phyloP scores from a whole-genome alignment of 2,113 vertebrate species.

The Burhinus bistriatus region DNA sequence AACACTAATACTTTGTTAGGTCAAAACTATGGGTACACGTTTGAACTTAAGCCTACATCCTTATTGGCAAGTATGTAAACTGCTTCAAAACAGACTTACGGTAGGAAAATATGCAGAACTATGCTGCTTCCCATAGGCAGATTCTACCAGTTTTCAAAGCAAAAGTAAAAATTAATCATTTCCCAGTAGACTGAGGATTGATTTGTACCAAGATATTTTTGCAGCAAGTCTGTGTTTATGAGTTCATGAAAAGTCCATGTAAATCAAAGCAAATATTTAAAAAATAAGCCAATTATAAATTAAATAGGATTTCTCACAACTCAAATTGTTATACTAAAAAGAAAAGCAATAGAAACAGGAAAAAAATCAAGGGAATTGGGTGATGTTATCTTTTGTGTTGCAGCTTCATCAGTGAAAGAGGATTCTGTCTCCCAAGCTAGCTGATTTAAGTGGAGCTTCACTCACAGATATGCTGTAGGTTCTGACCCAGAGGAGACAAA shows the following conservation, averaged over 20 bases:
- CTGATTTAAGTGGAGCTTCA: background rate
- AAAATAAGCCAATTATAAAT: background rate
- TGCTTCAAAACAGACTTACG: background rate
- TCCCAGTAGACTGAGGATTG: background rate
- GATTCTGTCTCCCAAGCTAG: background rate
- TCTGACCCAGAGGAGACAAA: background rate
- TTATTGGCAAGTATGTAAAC: background rate
- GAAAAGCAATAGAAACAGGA: background rate
- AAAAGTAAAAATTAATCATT: background rate
- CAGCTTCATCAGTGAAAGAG: background rate
- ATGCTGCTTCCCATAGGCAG: background rate
- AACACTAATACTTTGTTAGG: background rate
- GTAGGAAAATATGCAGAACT: background rate
- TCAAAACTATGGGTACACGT: background rate
- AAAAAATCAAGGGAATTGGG: background rate
- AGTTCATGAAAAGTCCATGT: background rate
- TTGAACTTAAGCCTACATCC: background rate
- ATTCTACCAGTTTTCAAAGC: background rate
- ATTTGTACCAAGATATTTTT: background rate
- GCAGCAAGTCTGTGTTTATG: background rate
- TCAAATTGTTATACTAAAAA: background rate
- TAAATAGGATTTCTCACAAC: background rate
- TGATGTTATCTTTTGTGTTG: background rate
- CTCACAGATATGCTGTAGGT: background rate
- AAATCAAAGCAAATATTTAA: background rate